Conservation (phyloP, 2,113 vertebrate genomes). For the Clinocottus analis region DNA sequence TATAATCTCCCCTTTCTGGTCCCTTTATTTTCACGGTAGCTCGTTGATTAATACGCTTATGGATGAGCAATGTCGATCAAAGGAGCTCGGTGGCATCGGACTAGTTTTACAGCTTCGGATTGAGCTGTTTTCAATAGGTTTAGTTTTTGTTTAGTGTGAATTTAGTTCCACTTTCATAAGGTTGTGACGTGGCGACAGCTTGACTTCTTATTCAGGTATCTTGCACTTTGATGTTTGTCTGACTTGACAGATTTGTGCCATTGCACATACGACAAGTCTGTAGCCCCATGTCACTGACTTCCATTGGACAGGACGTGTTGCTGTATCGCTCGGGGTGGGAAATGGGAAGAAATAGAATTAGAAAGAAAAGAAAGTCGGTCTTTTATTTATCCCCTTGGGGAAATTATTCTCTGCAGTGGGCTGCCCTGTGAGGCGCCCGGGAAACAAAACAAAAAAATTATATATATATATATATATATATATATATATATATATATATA, state of each 20-base stretch:
- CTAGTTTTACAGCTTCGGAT: neutral
- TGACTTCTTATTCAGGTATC: neutral
- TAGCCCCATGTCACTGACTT: neutral
- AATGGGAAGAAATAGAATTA: neutral
- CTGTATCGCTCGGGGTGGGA: neutral
- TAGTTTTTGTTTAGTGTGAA: neutral
- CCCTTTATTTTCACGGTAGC: neutral
- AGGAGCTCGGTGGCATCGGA: no score
- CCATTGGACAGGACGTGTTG: no score
- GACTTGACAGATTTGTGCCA: neutral
- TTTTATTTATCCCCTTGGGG: no score
- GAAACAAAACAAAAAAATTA: no score
- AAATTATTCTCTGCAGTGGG: no score
- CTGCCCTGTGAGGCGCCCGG: no score
- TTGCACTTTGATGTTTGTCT: neutral
- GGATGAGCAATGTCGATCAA: neutral
- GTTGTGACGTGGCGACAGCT: neutral
- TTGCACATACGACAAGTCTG: neutral
- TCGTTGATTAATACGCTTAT: neutral
- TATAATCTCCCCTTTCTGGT: neutral
- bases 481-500: no score
- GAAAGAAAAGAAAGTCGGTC: no score
- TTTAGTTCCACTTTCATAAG: no score
- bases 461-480: no score
- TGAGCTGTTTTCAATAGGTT: neutral